Percentiles rank a stretch among this genome's conserved stretches.
phyloP scores from a whole-genome alignment of 30 jellyfish, hydroid and myxozoan genomes.

The Aurelia sp. region DNA sequence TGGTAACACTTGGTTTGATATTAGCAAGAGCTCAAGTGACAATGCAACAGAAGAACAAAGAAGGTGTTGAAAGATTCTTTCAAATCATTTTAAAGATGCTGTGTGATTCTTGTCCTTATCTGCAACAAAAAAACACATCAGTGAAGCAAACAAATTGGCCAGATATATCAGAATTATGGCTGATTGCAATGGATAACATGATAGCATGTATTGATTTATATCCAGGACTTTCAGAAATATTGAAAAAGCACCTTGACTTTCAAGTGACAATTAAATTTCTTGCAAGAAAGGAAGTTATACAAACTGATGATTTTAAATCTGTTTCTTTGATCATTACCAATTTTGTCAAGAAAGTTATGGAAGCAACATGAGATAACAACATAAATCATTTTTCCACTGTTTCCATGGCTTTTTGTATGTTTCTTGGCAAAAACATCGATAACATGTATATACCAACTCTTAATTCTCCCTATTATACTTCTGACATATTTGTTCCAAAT shows the following conservation, averaged over 20 bases:
- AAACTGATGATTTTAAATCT: no score
- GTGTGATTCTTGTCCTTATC: slow-evolving; percentile 20
- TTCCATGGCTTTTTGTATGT: no score
- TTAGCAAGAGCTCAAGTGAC: slow-evolving; percentile 40
- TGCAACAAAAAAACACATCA: not conserved
- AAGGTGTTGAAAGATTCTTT: not conserved
- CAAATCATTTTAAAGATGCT: not conserved
- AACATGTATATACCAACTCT: no score
- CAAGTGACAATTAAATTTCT: not conserved
- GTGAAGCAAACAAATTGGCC: not conserved
- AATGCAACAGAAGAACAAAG: not conserved
- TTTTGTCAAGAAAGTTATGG: no score
- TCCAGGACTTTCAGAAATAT: not conserved
- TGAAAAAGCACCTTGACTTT: not conserved
- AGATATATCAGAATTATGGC: slow-evolving; percentile 57
- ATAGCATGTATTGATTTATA: slow-evolving; percentile 19
- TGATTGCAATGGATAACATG: slow-evolving; percentile 37
- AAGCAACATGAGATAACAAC: no score
- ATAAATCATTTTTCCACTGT: no score
- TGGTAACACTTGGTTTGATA: slow-evolving; percentile 39
- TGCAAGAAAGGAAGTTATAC: no score
- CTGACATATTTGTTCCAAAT: no score
- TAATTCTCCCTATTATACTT: no score
- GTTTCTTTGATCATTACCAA: no score
- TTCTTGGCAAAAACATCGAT: no score